These are phyloP conservation scores for Metaphire vulgaris DNA, from an alignment of 1,140 invertebrate genomes.

Conservation along the genomic window DNA sequence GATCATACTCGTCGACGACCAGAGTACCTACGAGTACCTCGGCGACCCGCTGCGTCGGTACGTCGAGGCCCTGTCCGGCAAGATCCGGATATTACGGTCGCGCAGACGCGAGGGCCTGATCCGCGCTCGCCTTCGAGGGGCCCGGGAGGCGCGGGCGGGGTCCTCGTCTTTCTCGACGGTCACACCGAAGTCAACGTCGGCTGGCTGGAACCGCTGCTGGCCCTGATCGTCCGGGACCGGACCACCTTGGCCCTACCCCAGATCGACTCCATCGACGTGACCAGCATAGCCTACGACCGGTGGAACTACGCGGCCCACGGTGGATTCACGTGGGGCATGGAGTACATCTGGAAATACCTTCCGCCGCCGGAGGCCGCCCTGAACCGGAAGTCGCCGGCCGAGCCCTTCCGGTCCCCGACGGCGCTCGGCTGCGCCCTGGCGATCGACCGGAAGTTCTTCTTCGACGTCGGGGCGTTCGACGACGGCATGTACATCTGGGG, in stretches of 20 bases:
- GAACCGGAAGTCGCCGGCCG: neutral
- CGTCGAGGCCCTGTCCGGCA: slow-evolving; percentile 62
- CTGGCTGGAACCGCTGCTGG: slow-evolving; percentile 87
- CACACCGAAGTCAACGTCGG: slow-evolving; percentile 91
- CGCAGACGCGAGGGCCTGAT: slow-evolving; percentile 74
- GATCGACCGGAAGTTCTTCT: slow-evolving; percentile 52
- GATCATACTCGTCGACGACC: slow-evolving; percentile 87
- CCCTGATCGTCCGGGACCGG: slow-evolving; percentile 58
- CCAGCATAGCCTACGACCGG: neutral
- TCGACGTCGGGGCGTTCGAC: slow-evolving; percentile 87
- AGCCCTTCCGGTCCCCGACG: slow-evolving; percentile 58
- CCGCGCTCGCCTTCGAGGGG: slow-evolving; percentile 74
- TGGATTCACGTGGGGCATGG: slow-evolving; percentile 92
- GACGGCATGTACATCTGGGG: slow-evolving; percentile 97
- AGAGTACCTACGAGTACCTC: neutral
- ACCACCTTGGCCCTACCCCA: slow-evolving; percentile 3
- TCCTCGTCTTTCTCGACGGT: slow-evolving; percentile 88
- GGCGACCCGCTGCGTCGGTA: slow-evolving; percentile 54
- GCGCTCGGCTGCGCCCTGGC: slow-evolving; percentile 57
- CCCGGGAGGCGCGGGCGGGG: slow-evolving; percentile 71
- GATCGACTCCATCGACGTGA: slow-evolving; percentile 5
- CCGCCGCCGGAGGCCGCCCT: slow-evolving; percentile 62
- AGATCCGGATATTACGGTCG: slow-evolving; percentile 69
- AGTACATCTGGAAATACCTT: slow-evolving; percentile 70
- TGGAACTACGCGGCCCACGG: slow-evolving; percentile 52